phyloP scores from a whole-genome alignment of 2,113 vertebrate genomes.

The Ranitomeya variabilis region DNA sequence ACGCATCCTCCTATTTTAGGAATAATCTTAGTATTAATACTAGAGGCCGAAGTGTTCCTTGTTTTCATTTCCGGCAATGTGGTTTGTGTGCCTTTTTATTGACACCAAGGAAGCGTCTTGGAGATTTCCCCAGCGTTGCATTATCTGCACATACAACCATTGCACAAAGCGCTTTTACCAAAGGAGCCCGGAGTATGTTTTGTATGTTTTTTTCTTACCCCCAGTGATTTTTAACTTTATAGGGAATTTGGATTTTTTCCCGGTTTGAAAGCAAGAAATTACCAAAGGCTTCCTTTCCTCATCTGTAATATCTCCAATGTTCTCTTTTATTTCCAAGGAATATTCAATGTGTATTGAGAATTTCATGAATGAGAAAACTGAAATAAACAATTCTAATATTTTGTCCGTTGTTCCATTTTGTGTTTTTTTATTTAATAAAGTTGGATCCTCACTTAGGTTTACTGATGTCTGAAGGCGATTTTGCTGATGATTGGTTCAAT shows the following conservation, averaged over 20 bases:
- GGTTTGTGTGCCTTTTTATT: not conserved
- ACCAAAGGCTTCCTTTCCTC: slow-evolving; percentile 21
- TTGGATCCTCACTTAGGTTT: not conserved
- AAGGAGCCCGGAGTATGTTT: not conserved
- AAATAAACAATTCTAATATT: slow-evolving; percentile 47
- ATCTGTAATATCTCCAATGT: not conserved
- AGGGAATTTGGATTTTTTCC: not conserved
- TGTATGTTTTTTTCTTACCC: no score
- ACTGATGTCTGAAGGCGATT: not conserved
- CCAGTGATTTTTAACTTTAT: slow-evolving; percentile 3
- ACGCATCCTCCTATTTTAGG: not conserved
- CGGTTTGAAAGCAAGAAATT: not conserved
- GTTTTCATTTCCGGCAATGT: not conserved
- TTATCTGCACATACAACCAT: not conserved
- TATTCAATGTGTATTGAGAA: slow-evolving; percentile 26
- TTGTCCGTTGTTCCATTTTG: not conserved
- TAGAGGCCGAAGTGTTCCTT: not conserved
- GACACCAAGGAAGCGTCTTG: not conserved
- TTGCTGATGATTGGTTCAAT: no score
- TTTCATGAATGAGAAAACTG: slow-evolving; percentile 10
- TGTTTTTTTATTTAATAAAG: not conserved
- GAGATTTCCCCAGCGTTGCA: not conserved
- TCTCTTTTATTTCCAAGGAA: slow-evolving; percentile 15
- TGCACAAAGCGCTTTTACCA: slow-evolving; percentile 16
- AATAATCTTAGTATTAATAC: slow-evolving; percentile 2